phyloP scores from a whole-genome alignment of 2,888 invertebrate species.

The Coelinius sp. region DNA sequence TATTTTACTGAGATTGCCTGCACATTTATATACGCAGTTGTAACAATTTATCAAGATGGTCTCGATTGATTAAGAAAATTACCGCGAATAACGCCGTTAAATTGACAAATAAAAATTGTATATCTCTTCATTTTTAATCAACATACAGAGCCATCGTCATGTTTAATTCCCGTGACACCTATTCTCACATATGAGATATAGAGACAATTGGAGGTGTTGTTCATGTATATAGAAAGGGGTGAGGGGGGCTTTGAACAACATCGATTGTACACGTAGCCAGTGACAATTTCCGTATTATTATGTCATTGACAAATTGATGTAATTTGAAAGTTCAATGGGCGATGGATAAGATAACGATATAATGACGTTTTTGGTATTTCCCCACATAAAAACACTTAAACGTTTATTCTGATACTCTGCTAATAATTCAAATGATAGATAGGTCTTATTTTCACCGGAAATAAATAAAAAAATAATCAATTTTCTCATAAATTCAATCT shows the following conservation, averaged over 20 bases:
- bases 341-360: slow-evolving; percentile 1
- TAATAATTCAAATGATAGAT: not conserved
- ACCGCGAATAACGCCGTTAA: not conserved
- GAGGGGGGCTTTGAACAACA: slow-evolving; percentile 4
- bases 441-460: not conserved
- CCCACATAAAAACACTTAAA: not conserved
- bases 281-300: slow-evolving; percentile 23
- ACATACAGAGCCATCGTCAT: not conserved
- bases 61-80: slow-evolving; percentile 17
- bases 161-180: not conserved
- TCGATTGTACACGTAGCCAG: slow-evolving; percentile 12
- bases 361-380: slow-evolving; percentile 19
- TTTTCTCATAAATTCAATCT: not conserved
- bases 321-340: slow-evolving; percentile 2
- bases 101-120: not conserved
- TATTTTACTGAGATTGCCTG: not conserved
- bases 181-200: not conserved
- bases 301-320: slow-evolving; percentile 12
- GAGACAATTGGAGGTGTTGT: not conserved
- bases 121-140: not conserved
- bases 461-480: not conserved
- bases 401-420: not conserved
- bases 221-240: not conserved
- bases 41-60: slow-evolving; percentile 19
- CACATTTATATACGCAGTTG: slow-evolving; percentile 2